phyloP scores from a whole-genome alignment of 2,888 invertebrate genomes.

The Zaprionus lineosus region DNA sequence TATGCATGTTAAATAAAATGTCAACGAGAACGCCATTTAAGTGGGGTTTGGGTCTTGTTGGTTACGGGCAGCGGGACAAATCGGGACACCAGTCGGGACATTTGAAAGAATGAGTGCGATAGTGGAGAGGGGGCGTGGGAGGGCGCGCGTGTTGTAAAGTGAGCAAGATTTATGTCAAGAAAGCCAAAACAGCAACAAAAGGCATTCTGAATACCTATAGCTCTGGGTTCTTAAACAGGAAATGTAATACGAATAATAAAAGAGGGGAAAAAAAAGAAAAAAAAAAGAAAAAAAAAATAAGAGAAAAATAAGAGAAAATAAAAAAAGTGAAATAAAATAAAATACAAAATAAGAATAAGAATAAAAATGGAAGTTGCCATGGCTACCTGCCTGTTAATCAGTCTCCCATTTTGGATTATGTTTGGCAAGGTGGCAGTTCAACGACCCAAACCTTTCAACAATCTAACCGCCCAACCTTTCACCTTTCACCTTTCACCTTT shows the following conservation, averaged over 20 bases:
- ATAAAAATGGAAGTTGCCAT: slow-evolving; percentile 4
- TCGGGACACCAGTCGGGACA: no score
- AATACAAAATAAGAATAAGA: neutral
- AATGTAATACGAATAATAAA: slow-evolving; percentile 34
- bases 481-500: no score
- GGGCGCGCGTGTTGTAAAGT: slow-evolving; percentile 54
- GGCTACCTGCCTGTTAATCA: slow-evolving; percentile 26
- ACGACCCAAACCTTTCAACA: no score
- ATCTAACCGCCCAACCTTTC: no score
- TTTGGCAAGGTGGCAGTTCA: no score
- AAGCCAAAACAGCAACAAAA: slow-evolving; percentile 62
- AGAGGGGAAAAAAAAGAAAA: neutral
- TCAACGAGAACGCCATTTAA: slow-evolving; percentile 71
- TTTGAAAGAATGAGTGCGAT: neutral
- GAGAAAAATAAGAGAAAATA: neutral
- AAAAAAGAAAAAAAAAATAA: neutral
- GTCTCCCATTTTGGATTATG: no score
- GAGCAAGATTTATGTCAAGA: slow-evolving; percentile 73
- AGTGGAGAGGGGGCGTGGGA: neutral
- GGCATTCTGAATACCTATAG: slow-evolving; percentile 52
- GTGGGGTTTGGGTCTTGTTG: neutral
- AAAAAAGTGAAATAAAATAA: neutral
- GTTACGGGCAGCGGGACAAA: neutral
- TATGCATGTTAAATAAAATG: slow-evolving; percentile 69
- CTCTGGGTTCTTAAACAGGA: slow-evolving; percentile 30